phyloP scores from a whole-genome alignment of 1,140 invertebrate species.

The Trigoniulus corallinus region DNA sequence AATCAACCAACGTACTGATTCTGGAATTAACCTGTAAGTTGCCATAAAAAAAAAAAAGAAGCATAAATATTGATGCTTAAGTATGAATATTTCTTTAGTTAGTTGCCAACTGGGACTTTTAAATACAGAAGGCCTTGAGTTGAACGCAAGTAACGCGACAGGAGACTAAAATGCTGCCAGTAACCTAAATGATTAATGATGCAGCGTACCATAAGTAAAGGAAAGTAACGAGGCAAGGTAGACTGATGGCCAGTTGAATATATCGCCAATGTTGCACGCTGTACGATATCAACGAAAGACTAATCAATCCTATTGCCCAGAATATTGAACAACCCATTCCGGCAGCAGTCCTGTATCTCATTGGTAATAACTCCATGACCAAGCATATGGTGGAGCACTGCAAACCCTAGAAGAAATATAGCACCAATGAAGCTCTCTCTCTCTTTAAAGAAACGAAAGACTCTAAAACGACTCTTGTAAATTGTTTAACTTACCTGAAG shows the following conservation, averaged over 20 bases:
- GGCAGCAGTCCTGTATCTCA: constrained; percentile 28
- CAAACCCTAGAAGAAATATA: constrained; percentile 15
- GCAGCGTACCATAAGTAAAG: constrained; percentile 27
- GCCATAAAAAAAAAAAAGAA: too few species aligned
- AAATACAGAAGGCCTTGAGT: too few species aligned
- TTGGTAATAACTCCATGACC: constrained; percentile 34
- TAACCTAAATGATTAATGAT: constrained; percentile 10
- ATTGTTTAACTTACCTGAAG: constrained; percentile 33
- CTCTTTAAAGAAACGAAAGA: too few species aligned
- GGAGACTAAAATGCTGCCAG: too few species aligned
- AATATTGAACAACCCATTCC: constrained; percentile 25
- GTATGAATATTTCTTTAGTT: too few species aligned
- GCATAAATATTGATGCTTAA: too few species aligned
- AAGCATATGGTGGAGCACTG: constrained; percentile 25
- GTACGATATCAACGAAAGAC: constrained; percentile 25
- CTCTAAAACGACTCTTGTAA: too few species aligned
- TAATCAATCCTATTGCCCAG: constrained; percentile 26
- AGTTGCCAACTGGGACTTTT: too few species aligned
- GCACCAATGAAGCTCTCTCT: too few species aligned
- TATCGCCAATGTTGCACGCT: constrained; percentile 30
- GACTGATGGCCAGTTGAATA: constrained; percentile 27
- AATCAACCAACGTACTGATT: constrained; percentile 16
- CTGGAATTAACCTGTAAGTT: constrained; percentile 15
- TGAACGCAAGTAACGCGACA: too few species aligned
- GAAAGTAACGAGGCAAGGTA: constrained; percentile 28